Conservation (phyloP, 2,113 vertebrate genomes). For the Pipra filicauda region DNA sequence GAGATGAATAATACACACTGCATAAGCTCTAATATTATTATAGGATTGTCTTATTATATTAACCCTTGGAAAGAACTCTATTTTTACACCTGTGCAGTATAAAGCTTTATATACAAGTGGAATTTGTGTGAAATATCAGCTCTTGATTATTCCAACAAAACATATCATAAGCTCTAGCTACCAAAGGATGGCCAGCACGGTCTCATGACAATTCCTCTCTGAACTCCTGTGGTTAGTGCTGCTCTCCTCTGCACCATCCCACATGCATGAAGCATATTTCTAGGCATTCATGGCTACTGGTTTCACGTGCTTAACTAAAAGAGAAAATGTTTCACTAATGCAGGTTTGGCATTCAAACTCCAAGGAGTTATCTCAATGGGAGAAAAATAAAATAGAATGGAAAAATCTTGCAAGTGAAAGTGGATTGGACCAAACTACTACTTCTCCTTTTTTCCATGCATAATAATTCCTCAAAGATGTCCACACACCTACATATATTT, state of each 20-base stretch:
- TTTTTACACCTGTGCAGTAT: background rate
- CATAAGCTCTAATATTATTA: background rate
- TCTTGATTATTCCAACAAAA: background rate
- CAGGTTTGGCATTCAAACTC: background rate
- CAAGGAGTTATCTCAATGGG: background rate
- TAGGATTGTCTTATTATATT: background rate
- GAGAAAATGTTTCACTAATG: fast-evolving
- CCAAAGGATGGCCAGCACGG: fast-evolving
- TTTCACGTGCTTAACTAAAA: background rate
- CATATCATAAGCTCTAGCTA: background rate
- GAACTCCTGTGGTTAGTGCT: background rate
- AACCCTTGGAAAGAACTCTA: background rate
- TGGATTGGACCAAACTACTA: background rate
- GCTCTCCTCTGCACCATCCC: background rate
- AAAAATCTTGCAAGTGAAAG: background rate
- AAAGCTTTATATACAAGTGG: background rate
- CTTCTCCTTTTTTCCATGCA: background rate
- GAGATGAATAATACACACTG: background rate
- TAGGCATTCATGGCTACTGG: background rate
- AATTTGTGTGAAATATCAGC: background rate
- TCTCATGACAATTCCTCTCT: background rate
- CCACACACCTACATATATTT: background rate
- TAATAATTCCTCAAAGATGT: background rate
- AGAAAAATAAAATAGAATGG: background rate
- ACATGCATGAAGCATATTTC: background rate